These are phyloP conservation scores for Tinea semifulvella DNA, from an alignment of 2,888 invertebrate species.

Conservation along the genomic window DNA sequence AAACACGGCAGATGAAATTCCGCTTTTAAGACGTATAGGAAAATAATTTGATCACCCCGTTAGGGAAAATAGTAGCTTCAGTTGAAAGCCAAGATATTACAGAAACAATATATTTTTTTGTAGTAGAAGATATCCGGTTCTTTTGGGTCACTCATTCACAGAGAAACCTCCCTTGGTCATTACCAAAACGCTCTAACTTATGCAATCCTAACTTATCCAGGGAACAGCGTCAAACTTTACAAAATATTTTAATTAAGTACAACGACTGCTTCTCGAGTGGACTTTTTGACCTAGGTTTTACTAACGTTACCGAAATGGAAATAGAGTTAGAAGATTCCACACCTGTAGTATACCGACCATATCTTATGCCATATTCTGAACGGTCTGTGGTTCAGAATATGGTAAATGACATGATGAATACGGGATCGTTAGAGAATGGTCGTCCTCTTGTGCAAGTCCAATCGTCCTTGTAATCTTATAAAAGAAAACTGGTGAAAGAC, in stretches of 20 bases:
- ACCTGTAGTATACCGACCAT: conserved; percentile 22
- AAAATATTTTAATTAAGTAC: conserved; percentile 2
- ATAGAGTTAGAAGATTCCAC: conserved; percentile 18
- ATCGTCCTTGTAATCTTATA: conserved; percentile 22
- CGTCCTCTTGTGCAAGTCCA: conserved; percentile 23
- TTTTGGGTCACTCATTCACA: conserved; percentile 11
- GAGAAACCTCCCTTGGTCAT: conserved; percentile 3
- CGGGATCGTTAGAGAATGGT: conserved; percentile 20
- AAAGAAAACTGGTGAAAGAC: conserved; percentile 23
- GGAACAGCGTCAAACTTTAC: conserved; percentile 1
- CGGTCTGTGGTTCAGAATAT: conserved; percentile 18
- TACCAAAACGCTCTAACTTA: neutral
- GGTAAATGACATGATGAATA: conserved; percentile 21
- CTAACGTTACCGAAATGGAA: conserved; percentile 19
- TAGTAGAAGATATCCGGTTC: conserved; percentile 9
- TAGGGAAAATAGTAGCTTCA: neutral
- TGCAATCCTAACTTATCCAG: neutral
- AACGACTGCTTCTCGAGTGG: conserved; percentile 19
- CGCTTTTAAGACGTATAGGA: conserved; percentile 8
- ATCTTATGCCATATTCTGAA: conserved; percentile 20
- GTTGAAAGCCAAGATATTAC: neutral
- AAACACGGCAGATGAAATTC: too few species aligned
- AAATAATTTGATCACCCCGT: neutral
- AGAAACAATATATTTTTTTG: conserved; percentile 6
- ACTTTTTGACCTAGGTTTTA: conserved; percentile 19